A percentile compares a stretch with the other conserved stretches of the same genome.
phyloP scores from a whole-genome alignment of 35 echinoderm and acorn worm species.

The Ptychodera flava region DNA sequence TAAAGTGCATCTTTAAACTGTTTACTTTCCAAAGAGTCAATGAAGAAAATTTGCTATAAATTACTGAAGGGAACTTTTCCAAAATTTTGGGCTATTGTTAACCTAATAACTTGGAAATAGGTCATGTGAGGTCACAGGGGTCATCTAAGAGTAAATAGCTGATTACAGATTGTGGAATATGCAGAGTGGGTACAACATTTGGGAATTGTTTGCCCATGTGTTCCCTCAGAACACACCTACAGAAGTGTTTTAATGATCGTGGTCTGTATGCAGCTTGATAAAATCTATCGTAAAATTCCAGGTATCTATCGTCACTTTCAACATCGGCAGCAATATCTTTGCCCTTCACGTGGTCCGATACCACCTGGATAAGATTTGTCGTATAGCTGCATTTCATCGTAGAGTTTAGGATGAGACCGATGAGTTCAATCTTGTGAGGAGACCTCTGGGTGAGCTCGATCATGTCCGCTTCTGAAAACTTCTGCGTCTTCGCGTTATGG shows the following conservation, averaged over 20 bases:
- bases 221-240: neutral
- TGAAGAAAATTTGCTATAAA: no score
- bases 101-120: no score
- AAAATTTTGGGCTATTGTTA: no score
- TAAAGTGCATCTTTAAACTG: no score
- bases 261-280: neutral
- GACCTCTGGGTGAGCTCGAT: neutral
- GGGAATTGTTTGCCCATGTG: neutral
- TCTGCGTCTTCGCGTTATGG: neutral
- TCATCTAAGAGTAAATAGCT: neutral
- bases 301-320: neutral
- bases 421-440: neutral
- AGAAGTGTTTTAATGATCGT: neutral
- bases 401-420: neutral
- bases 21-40: no score
- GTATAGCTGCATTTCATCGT: neutral
- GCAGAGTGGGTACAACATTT: neutral
- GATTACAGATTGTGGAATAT: neutral
- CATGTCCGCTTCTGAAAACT: neutral
- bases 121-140: neutral
- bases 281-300: neutral
- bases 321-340: neutral
- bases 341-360: neutral
- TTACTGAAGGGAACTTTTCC: no score
- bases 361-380: neutral